A percentile compares a stretch with the other conserved stretches of the same genome.
phyloP scores from a whole-genome alignment of 2,888 invertebrate species.

The Conops quadrifasciatus region DNA sequence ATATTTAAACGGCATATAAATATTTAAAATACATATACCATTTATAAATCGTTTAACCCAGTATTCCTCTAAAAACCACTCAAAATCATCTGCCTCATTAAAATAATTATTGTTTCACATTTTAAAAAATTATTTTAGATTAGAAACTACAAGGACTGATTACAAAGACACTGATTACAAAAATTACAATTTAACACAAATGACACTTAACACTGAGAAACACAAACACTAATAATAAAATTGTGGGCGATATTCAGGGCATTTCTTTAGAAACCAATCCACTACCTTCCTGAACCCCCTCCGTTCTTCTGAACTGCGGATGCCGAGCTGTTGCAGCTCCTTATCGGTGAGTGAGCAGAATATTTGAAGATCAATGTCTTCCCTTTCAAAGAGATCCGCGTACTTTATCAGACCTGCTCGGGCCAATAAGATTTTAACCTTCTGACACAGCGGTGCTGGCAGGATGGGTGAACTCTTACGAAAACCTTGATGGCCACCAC shows the following conservation, averaged over 20 bases:
- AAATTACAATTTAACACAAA: neutral
- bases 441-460: conserved; percentile 12
- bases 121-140: neutral
- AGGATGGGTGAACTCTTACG: conserved; percentile 15
- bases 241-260: neutral
- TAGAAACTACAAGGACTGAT: neutral
- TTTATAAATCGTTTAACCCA: neutral
- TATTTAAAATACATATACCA: neutral
- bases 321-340: conserved; percentile 52
- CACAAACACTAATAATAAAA: neutral
- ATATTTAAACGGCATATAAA: neutral
- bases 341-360: conserved; percentile 49
- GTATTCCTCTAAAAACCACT: too few species aligned
- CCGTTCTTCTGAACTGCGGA: conserved; percentile 49
- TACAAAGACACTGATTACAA: neutral
- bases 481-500: conserved; percentile 5
- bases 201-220: too few species aligned
- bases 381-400: conserved; percentile 51
- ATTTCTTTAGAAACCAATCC: neutral
- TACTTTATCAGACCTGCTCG: conserved; percentile 47
- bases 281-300: conserved; percentile 23
- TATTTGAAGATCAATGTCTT: conserved; percentile 54
- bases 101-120: neutral
- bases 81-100: too few species aligned
- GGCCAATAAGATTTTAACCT: neutral